Percentiles rank a stretch among this genome's conserved stretches.
These are phyloP conservation scores for Chanos chanos DNA, from an alignment of 2,797 vertebrate species.

Conservation along the genomic window DNA sequence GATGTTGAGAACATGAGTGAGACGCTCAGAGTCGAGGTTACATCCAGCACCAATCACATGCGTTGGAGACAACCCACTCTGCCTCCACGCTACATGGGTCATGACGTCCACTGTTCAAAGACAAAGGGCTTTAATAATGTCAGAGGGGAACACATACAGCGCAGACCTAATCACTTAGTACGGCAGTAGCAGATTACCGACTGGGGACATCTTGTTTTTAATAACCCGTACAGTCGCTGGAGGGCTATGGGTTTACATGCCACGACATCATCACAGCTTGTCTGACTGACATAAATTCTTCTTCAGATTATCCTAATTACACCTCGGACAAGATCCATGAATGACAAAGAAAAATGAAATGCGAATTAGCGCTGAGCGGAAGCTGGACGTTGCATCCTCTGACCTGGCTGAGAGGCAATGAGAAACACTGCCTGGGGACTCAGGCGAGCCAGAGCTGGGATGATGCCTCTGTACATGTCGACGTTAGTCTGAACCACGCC, in stretches of 20 bases:
- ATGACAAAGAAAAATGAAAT: too few species aligned
- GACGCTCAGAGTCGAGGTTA: conserved; percentile 88
- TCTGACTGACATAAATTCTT: too few species aligned
- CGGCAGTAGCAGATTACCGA: too few species aligned
- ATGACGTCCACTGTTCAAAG: conserved; percentile 85
- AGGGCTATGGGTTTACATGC: too few species aligned
- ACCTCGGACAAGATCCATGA: too few species aligned
- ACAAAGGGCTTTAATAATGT: neutral
- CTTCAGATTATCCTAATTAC: too few species aligned
- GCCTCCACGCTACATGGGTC: conserved; percentile 90
- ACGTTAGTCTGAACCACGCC: conserved; percentile 90
- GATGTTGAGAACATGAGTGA: conserved; percentile 76
- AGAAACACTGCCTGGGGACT: conserved; percentile 80
- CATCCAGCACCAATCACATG: conserved; percentile 90
- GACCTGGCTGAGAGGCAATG: conserved; percentile 92
- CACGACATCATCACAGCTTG: too few species aligned
- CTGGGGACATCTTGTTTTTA: too few species aligned
- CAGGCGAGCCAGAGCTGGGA: conserved; percentile 77
- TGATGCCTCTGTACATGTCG: conserved; percentile 82
- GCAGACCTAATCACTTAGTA: too few species aligned
- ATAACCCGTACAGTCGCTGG: too few species aligned
- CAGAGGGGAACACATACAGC: neutral
- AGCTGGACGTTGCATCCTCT: conserved; percentile 24
- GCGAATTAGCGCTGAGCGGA: too few species aligned
- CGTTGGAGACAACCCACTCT: conserved; percentile 81